phyloP scores from a whole-genome alignment of 2,888 invertebrate genomes.

The Hypselothyrea guttata region DNA sequence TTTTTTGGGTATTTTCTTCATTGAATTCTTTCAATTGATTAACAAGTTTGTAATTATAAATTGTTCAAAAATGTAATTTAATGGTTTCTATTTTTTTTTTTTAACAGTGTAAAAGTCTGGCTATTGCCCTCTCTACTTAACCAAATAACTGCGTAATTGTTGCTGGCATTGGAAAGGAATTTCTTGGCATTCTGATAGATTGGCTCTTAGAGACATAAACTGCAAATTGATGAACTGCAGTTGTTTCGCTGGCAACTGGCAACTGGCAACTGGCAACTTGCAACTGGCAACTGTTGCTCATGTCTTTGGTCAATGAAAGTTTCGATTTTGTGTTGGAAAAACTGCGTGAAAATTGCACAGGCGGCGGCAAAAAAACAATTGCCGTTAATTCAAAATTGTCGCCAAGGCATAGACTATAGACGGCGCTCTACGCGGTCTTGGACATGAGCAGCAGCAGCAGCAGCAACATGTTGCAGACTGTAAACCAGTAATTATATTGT shows the following conservation, averaged over 20 bases:
- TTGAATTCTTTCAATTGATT: too few relatives aligned
- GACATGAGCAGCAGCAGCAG: slow-evolving; percentile 17
- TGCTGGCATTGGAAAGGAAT: slow-evolving; percentile 34
- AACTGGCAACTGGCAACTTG: too few relatives aligned
- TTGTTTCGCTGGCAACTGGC: slow-evolving; percentile 18
- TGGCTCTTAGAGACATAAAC: slow-evolving; percentile 16
- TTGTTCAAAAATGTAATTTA: too few relatives aligned
- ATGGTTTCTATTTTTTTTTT: too few relatives aligned
- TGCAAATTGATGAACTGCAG: slow-evolving; percentile 14
- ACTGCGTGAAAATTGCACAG: slow-evolving; percentile 75
- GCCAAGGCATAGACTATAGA: slow-evolving; percentile 51
- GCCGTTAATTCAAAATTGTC: slow-evolving; percentile 76
- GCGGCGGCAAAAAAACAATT: slow-evolving; percentile 67
- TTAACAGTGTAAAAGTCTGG: too few relatives aligned
- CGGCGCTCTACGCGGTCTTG: too few relatives aligned
- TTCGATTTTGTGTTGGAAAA: slow-evolving; percentile 60
- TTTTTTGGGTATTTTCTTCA: too few relatives aligned
- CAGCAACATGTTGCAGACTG: not conserved
- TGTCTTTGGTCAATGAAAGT: slow-evolving; percentile 60
- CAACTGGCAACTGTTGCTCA: slow-evolving; percentile 19
- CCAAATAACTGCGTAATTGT: slow-evolving; percentile 50
- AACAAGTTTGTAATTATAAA: too few relatives aligned
- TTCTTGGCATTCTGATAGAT: slow-evolving; percentile 38
- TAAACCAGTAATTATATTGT: slow-evolving; percentile 70
- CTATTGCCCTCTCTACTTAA: slow-evolving; percentile 1